phyloP scores from a whole-genome alignment of 2,888 invertebrate genomes.

The Xestia ashworthii region DNA sequence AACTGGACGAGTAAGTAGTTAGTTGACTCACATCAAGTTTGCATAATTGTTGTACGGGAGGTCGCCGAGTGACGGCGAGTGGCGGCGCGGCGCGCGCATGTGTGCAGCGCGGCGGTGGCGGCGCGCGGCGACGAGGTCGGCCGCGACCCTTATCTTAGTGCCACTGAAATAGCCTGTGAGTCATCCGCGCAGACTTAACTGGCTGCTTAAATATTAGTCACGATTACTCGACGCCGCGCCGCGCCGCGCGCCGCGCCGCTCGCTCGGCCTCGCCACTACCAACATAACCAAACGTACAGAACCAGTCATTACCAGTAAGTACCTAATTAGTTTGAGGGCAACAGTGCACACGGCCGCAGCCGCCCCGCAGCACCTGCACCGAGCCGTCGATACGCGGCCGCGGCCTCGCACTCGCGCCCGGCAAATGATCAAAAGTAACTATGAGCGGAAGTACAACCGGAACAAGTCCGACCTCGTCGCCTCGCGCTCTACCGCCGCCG shows the following conservation, averaged over 20 bases:
- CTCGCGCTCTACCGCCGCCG: background rate
- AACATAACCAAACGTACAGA: slow-evolving; percentile 1
- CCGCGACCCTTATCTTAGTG: slow-evolving; percentile 51
- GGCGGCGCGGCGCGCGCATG: slow-evolving; percentile 11
- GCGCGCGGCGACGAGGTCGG: slow-evolving; percentile 18
- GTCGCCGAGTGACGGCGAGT: slow-evolving; percentile 34
- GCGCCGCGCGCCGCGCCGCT: slow-evolving; percentile 14
- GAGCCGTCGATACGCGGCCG: background rate
- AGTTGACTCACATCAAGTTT: slow-evolving; percentile 1
- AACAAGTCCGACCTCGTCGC: background rate
- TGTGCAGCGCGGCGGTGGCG: background rate
- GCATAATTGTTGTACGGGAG: slow-evolving; percentile 22
- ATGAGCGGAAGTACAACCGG: slow-evolving; percentile 19
- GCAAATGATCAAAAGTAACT: background rate
- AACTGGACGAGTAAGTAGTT: background rate
- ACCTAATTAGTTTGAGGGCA: background rate
- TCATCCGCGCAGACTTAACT: slow-evolving; percentile 45
- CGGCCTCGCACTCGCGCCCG: slow-evolving; percentile 3
- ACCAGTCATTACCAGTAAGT: background rate
- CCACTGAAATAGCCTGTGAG: slow-evolving; percentile 56
- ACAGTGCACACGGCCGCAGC: slow-evolving; percentile 5
- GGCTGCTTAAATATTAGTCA: slow-evolving; percentile 46
- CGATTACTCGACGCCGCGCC: slow-evolving; percentile 9
- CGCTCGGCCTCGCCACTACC: slow-evolving; percentile 17
- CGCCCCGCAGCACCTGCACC: background rate